Evolutionary conservation across 2,113 vertebrate species (phyloP).

Genomic region (Chlorodrepanis virens): DNA sequence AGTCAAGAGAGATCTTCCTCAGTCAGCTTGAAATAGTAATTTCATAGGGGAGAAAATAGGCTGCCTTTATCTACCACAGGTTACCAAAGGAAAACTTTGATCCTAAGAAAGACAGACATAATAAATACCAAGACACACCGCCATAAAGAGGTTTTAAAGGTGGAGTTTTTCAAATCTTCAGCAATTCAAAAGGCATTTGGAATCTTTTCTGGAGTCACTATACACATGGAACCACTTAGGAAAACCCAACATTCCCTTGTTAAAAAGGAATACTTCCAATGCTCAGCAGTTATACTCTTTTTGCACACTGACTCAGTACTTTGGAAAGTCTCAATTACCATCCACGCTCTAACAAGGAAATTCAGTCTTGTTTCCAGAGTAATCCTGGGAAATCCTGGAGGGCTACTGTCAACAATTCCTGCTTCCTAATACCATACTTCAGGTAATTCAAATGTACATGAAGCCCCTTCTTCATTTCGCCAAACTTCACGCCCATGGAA

Average conservation of each 20-base stretch:
- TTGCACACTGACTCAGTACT: not conserved
- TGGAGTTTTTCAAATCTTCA: not conserved
- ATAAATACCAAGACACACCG: not conserved
- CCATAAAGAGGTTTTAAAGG: not conserved
- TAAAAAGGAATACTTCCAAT: not conserved
- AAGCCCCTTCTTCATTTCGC: not conserved
- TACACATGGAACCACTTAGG: not conserved
- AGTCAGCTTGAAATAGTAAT: not conserved
- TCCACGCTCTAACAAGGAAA: not conserved
- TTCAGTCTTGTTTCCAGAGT: not conserved
- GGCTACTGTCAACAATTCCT: not conserved
- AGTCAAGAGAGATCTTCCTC: not conserved
- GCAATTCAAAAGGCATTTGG: not conserved
- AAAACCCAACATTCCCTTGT: not conserved
- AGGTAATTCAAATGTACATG: not conserved
- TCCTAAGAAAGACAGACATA: not conserved
- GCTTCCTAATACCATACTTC: not conserved
- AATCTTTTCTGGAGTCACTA: not conserved
- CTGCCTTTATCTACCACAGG: not conserved
- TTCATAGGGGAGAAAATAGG: not conserved
- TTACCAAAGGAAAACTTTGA: not conserved
- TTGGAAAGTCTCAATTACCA: not conserved
- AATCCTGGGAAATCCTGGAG: not conserved
- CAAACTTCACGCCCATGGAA: not conserved
- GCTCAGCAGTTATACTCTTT: not conserved